Percentiles rank a stretch among this genome's conserved stretches.
These are phyloP conservation scores for Loriculus beryllinus DNA, from an alignment of 2,797 vertebrate species.

Conservation along the genomic window DNA sequence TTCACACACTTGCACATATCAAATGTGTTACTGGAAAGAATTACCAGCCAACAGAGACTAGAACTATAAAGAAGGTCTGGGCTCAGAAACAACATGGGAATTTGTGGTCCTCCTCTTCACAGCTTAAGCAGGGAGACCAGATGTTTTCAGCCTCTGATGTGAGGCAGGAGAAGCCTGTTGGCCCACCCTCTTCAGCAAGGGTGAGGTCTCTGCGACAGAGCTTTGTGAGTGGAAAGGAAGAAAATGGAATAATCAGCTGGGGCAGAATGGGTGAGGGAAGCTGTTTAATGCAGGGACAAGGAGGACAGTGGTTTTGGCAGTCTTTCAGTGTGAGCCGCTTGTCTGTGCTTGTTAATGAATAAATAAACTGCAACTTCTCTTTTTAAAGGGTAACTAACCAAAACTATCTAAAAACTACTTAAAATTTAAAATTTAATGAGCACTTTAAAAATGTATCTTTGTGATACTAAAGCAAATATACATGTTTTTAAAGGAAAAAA, in stretches of 20 bases:
- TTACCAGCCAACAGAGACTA: slow-evolving; percentile 21
- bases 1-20: neutral
- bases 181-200: neutral
- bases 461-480: slow-evolving; percentile 64
- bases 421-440: slow-evolving; percentile 60
- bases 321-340: neutral
- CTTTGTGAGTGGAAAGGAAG: neutral
- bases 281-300: neutral
- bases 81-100: neutral
- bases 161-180: neutral
- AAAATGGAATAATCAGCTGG: neutral
- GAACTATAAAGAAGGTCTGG: neutral
- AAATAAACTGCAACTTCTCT: neutral
- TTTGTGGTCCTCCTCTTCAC: neutral
- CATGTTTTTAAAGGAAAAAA: slow-evolving; percentile 1
- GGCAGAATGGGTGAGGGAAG: neutral
- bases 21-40: slow-evolving; percentile 26
- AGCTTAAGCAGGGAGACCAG: neutral
- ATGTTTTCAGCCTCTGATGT: neutral
- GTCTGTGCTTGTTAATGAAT: neutral
- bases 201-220: neutral
- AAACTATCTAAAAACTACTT: slow-evolving; percentile 5
- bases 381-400: slow-evolving; percentile 30
- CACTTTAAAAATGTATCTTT: slow-evolving; percentile 51
- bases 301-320: neutral